A percentile compares a stretch with the other conserved stretches of the same genome.
phyloP scores from a whole-genome alignment of 2,888 invertebrate species.

The Clunio marinus region DNA sequence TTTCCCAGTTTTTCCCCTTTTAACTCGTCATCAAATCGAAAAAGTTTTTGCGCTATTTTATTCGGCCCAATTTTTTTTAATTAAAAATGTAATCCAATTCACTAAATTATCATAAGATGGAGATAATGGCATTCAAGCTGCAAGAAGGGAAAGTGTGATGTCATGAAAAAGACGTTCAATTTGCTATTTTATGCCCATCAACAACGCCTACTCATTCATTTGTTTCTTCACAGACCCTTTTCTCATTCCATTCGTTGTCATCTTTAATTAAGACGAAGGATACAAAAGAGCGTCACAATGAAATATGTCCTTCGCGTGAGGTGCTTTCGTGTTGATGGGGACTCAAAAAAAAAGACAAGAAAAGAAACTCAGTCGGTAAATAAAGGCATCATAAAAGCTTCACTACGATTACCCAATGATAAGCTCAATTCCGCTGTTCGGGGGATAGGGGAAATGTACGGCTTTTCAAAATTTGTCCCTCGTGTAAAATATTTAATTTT shows the following conservation, averaged over 20 bases:
- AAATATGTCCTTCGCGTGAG: constrained; percentile 20
- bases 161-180: constrained; percentile 8
- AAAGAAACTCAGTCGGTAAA: neutral
- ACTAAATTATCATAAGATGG: constrained; percentile 28
- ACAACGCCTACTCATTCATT: neutral
- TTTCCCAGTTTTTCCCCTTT: neutral
- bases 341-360: too few relatives aligned
- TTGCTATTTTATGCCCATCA: constrained; percentile 27
- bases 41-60: constrained; percentile 9
- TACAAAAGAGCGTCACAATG: neutral
- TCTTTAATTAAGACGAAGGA: constrained; percentile 31
- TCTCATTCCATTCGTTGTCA: constrained; percentile 7
- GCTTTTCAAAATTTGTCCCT: neutral
- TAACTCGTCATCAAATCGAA: constrained; percentile 22
- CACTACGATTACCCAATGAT: neutral
- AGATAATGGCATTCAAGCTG: constrained; percentile 4
- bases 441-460: neutral
- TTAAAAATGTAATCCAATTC: constrained; percentile 34
- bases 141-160: neutral
- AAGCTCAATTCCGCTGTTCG: neutral
- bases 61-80: constrained; percentile 17
- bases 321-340: constrained; percentile 1
- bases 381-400: constrained; percentile 8
- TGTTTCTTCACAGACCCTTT: neutral
- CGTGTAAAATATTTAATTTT: constrained; percentile 29